Evolutionary conservation across 2,888 invertebrate genomes (phyloP), one percentile per base, ranked within the genome.

Genomic region (Macropis europaea): DNA sequence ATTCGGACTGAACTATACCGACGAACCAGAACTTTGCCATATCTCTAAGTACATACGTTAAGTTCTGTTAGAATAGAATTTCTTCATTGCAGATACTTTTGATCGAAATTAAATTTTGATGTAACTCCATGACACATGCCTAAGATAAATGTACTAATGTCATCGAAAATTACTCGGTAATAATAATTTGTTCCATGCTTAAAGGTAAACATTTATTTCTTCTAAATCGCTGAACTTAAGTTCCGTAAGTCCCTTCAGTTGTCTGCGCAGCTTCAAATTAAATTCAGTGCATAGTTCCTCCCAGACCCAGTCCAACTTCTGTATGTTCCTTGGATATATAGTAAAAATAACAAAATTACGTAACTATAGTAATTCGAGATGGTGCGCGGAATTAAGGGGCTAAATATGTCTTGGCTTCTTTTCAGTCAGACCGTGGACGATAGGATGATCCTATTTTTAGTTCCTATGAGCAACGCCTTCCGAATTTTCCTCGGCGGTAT

Each of bases 331-430:
- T 28, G 11, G 3, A 24, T 32, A 19, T 30, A 42, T 43, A 17
- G 30, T 40, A 59, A 61, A 64, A 64, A 53, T 71, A 71, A 34
- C 19, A 45, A 38, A 71, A 75, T 80, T 75, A 80, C 68, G 67
- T 79, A 80, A 80, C 63, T 73, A 69, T 73, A 79, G 88, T 88
- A 89, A 89, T 82, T 85, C 82, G 88, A 89, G 88, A 88, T 83
- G 84, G 76, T 45, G 74, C 54, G 30, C 64, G 52, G 47, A 73
- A 76, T 69, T 71, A 70, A 76, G 81, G 74, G 79, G 81, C 86
- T 87, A 86, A 84, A 86, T 85, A 82, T 81, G 83, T 84, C 82
- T 80, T 83, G 84, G 81, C 80, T 70, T 72, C 56, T 63, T 71
- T 76, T 79, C 76, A 71, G 73, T 62, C 60, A 45, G 74, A 73